A percentile compares a stretch with the other conserved stretches of the same genome.
Evolutionary conservation across 1,140 invertebrate genomes (phyloP).

Genomic region (Lepidostoma basale): DNA sequence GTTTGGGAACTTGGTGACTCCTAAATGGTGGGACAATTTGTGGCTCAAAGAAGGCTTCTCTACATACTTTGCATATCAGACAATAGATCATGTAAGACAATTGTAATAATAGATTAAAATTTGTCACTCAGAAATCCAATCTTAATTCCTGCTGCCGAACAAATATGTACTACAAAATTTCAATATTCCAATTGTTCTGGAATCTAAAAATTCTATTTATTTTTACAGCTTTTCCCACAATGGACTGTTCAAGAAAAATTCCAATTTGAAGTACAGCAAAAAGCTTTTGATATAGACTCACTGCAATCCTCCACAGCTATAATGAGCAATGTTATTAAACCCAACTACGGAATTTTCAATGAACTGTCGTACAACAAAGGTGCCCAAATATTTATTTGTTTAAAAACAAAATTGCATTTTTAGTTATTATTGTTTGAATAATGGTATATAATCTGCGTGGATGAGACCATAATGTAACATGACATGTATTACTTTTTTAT

Average conservation of each 20-base stretch:
- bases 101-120: not conserved
- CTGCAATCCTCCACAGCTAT: slow-evolving; percentile 71
- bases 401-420: no score
- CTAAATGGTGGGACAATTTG: slow-evolving; percentile 62
- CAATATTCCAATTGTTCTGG: not conserved
- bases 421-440: no score
- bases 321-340: slow-evolving; percentile 66
- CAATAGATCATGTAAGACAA: slow-evolving; percentile 49
- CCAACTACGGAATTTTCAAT: slow-evolving; percentile 77
- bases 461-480: no score
- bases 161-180: not conserved
- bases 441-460: no score
- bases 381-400: slow-evolving; percentile 52
- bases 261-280: slow-evolving; percentile 66
- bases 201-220: slow-evolving; percentile 9
- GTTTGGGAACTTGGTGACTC: slow-evolving; percentile 65
- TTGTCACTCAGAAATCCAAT: not conserved
- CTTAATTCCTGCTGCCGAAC: no score
- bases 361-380: slow-evolving; percentile 79
- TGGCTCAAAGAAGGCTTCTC: slow-evolving; percentile 89
- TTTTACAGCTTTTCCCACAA: slow-evolving; percentile 57
- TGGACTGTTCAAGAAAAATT: slow-evolving; percentile 77
- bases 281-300: slow-evolving; percentile 71
- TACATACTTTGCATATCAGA: slow-evolving; percentile 75
- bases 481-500: no score